A percentile compares a stretch with the other conserved stretches of the same genome.
Evolutionary conservation across 2,797 vertebrate genomes (phyloP).

Genomic region (Antennarius maculatus): DNA sequence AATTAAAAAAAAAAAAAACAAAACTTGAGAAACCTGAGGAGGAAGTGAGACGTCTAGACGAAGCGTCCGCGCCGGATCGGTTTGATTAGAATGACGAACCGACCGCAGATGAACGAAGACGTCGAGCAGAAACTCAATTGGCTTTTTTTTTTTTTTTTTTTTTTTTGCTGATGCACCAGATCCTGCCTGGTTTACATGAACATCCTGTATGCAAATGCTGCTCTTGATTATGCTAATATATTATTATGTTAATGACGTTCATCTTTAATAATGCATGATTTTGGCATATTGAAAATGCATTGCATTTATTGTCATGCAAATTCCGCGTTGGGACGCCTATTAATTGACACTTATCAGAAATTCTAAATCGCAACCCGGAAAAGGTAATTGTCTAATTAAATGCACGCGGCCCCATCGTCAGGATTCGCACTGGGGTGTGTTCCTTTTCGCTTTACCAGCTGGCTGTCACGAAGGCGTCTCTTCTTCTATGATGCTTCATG

Average conservation of each 20-base stretch:
- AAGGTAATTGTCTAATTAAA: conserved; percentile 7
- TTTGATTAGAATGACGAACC: conserved; percentile 2
- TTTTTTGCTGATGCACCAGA: conserved; percentile 40
- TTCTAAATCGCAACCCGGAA: conserved; percentile 28
- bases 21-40: not conserved
- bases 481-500: conserved; percentile 8
- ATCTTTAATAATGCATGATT: conserved; percentile 82
- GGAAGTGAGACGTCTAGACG: not conserved
- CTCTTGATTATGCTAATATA: conserved; percentile 79
- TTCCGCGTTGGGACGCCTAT: conserved; percentile 37
- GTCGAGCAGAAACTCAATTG: conserved; percentile 11
- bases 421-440: conserved; percentile 25
- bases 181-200: conserved; percentile 49
- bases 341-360: conserved; percentile 63
- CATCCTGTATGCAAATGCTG: conserved; percentile 72
- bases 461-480: conserved; percentile 28
- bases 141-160: conserved; percentile 32
- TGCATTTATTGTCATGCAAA: conserved; percentile 73
- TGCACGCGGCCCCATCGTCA: too few species aligned
- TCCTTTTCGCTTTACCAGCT: conserved; percentile 42
- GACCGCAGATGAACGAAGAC: conserved; percentile 17
- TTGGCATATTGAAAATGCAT: conserved; percentile 77
- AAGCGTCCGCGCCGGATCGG: not conserved
- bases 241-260: conserved; percentile 76
- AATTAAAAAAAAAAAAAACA: too few species aligned